phyloP scores from a whole-genome alignment of 2,888 invertebrate genomes.

The Leucoptera coffeella region DNA sequence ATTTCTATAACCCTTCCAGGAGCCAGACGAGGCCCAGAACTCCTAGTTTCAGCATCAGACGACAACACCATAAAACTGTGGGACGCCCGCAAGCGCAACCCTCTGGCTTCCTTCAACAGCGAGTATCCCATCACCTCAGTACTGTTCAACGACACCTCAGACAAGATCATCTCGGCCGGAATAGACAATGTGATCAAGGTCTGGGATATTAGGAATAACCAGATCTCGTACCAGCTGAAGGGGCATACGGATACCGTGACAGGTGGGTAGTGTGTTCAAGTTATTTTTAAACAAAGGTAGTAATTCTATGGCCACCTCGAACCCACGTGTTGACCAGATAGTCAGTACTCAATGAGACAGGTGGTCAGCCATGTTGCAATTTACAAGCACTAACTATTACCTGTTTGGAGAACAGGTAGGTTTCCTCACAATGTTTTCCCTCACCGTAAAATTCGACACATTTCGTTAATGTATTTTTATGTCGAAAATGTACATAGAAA shows the following conservation, averaged over 20 bases:
- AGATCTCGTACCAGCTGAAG: slow-evolving; percentile 73
- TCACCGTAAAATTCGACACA: no score
- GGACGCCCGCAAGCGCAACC: slow-evolving; percentile 87
- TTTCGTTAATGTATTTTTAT: no score
- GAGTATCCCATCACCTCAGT: slow-evolving; percentile 79
- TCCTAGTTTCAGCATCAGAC: slow-evolving; percentile 90
- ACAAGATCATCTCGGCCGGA: slow-evolving; percentile 90
- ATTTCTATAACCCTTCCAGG: slow-evolving; percentile 43
- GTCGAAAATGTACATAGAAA: no score
- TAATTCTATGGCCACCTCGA: no score
- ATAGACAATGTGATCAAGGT: slow-evolving; percentile 97
- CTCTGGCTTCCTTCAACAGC: slow-evolving; percentile 65
- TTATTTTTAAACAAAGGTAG: not conserved
- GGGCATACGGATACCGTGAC: slow-evolving; percentile 97
- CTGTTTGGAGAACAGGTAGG: no score
- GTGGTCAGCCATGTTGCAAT: no score
- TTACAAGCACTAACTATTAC: no score
- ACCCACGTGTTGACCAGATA: no score
- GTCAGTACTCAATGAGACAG: no score
- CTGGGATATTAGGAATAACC: slow-evolving; percentile 92
- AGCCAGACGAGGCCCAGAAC: slow-evolving; percentile 82
- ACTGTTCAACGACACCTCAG: slow-evolving; percentile 91
- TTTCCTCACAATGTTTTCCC: no score
- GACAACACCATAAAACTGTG: slow-evolving; percentile 89
- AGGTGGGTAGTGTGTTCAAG: slow-evolving; percentile 22